These are phyloP conservation scores for Setophaga coronata DNA, from an alignment of 2,113 vertebrate genomes.

Conservation along the genomic window DNA sequence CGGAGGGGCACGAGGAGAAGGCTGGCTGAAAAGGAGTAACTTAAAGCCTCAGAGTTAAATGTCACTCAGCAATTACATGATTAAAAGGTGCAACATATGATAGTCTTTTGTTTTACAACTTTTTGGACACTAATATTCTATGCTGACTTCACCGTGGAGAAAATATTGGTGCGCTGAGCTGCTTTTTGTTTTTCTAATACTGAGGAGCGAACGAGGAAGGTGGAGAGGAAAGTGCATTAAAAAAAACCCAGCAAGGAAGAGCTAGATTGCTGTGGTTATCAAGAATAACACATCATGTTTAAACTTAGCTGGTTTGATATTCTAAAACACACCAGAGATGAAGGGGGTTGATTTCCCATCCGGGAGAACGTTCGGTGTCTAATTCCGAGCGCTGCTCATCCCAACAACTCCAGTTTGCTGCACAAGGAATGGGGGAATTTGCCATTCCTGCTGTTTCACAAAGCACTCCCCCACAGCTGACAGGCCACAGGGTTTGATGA, in stretches of 20 bases:
- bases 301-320: not conserved
- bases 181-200: not conserved
- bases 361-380: not conserved
- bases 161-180: not conserved
- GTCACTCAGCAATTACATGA: conserved; percentile 79
- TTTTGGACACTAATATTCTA: conserved; percentile 51
- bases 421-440: not conserved
- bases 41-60: conserved; percentile 63
- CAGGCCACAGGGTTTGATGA: not conserved
- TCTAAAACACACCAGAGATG: not conserved
- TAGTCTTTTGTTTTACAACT: conserved; percentile 64
- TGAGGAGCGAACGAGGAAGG: not conserved
- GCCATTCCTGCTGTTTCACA: not conserved
- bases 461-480: not conserved
- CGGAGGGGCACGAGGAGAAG: conserved; percentile 21
- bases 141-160: not conserved
- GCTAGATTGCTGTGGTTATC: not conserved
- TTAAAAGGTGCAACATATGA: conserved; percentile 68
- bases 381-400: not conserved
- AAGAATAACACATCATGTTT: not conserved
- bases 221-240: not conserved
- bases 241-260: not conserved
- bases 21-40: conserved; percentile 67
- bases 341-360: not conserved
- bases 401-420: not conserved